Evolutionary conservation across 2,113 vertebrate species (phyloP).

Genomic region (Rattus norvegicus): GRCr8 NC_086033.1:87427501-87428000

Average conservation of each 20-base stretch:
- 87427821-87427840: background rate
- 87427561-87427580: background rate
- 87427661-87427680: background rate
- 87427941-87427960: too few relatives aligned
- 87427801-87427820: background rate
- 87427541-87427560: constrained; percentile 12
- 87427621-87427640: background rate
- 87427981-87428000: too few relatives aligned
- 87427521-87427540: background rate
- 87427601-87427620: background rate
- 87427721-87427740: background rate
- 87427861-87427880: background rate
- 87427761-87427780: background rate
- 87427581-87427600: background rate
- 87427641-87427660: constrained; percentile 18
- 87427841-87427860: background rate
- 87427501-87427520: background rate
- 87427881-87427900: too few relatives aligned
- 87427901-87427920: too few relatives aligned
- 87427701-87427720: background rate
- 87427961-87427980: too few relatives aligned
- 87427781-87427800: constrained; percentile 23
- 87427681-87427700: constrained; percentile 28
- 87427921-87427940: too few relatives aligned
- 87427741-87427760: background rate